Evolutionary conservation across 1,140 invertebrate genomes (phyloP), one percentile per base, ranked within the genome.

Genomic region (Zaprionus kolodkinae): DNA sequence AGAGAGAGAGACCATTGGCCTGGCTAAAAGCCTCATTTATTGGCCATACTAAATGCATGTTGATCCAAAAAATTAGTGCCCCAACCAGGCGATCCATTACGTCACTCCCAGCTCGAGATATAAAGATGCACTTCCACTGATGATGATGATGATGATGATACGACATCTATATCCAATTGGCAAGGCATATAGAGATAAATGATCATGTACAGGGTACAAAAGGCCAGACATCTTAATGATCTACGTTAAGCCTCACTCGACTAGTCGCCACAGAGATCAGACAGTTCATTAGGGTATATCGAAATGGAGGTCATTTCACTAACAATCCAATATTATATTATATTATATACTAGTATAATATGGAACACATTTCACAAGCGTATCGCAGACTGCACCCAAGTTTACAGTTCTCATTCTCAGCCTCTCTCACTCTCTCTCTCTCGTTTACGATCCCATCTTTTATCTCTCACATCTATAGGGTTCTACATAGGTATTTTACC

Each of bases 21-120:
- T n/a, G 9, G 45, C 45, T 70, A 60, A 76, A 55, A 55, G 43
- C 65, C 78, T 10, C 40, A 48, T 78, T 72, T 76, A 57, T 55
- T 70, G 50, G 55, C 54, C 57, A 57, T 12, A 36, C 45, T 55
- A 55, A 30, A 7, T 27, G 43, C 65, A 62, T 88, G 70, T 88
- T 88, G 77, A 81, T 65, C 72, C 35, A 72, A 54, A 40, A 76
- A 80, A 81, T 88, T 88, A 88, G 84, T 81, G 84, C 6, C 27
- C 27, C 27, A 72, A 43, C 33, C 80, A 52, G 15, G 52, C 55
- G 63, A 17, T 25, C 3, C 43, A 72, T 80, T 71, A 68, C 83
- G 77, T 87, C 84, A 87, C 1, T 45, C 15, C 17, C 48, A 73
- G 72, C 68, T 54, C 54, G 12, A 43, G 40, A 15, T 21, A 68